Evolutionary conservation across 1,140 invertebrate genomes (phyloP).

Genomic region (Psix sp.): DNA sequence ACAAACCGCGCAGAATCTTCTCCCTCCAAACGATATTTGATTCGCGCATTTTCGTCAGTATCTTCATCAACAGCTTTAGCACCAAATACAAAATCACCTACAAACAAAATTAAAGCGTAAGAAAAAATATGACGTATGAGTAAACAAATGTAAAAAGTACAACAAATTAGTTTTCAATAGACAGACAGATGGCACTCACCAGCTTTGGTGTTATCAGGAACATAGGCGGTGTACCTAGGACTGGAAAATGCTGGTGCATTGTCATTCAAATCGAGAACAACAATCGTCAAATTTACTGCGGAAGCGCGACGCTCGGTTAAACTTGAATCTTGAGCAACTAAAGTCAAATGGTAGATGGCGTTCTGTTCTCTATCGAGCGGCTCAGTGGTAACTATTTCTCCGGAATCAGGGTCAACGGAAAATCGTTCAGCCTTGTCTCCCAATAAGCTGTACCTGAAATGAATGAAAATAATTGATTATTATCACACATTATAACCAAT

Average conservation of each 20-base stretch:
- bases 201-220: constrained; percentile 85
- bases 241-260: constrained; percentile 88
- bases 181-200: constrained; percentile 74
- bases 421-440: constrained; percentile 89
- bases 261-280: constrained; percentile 90
- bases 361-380: constrained; percentile 88
- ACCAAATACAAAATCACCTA: constrained; percentile 90
- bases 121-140: no score
- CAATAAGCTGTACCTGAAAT: constrained; percentile 83
- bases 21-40: constrained; percentile 87
- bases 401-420: constrained; percentile 84
- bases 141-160: no score
- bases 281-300: constrained; percentile 88
- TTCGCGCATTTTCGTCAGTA: constrained; percentile 86
- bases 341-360: constrained; percentile 85
- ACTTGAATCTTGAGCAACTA: constrained; percentile 92
- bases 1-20: constrained; percentile 86
- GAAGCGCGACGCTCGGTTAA: constrained; percentile 86
- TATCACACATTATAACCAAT: no score
- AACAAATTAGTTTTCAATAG: background rate
- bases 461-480: constrained; percentile 1
- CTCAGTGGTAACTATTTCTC: constrained; percentile 84
- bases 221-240: constrained; percentile 84
- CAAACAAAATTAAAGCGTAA: constrained; percentile 4
- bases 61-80: constrained; percentile 89